Conservation (phyloP, 2,113 vertebrate genomes). For the Raphicerus campestris region DNA sequence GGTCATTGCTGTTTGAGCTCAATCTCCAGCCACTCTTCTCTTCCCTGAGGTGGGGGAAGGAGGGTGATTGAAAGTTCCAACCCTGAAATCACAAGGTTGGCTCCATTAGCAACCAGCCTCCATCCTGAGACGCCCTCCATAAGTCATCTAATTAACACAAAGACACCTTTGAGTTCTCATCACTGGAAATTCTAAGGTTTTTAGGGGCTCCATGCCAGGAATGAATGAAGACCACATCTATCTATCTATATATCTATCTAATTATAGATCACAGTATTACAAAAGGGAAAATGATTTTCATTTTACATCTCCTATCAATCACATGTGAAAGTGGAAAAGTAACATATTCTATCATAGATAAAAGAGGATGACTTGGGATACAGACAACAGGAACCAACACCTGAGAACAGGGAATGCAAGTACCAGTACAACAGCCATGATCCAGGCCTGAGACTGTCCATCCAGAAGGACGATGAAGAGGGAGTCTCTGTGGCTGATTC, state of each 20-base stretch:
- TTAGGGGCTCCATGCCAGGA: not conserved
- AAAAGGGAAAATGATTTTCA: not conserved
- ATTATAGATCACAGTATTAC: not conserved
- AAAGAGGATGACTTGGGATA: not conserved
- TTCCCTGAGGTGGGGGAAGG: not conserved
- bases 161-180: not conserved
- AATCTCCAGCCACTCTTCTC: not conserved
- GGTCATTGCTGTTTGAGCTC: not conserved
- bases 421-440: rapidly evolving
- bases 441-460: not conserved
- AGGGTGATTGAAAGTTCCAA: not conserved
- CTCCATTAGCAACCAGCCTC: not conserved
- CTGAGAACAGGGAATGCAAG: not conserved
- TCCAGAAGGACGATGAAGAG: not conserved
- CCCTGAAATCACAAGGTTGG: not conserved
- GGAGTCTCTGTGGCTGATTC: too few species aligned
- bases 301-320: not conserved
- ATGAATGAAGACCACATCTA: not conserved
- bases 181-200: not conserved
- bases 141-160: not conserved
- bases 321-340: not conserved
- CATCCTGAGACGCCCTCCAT: not conserved
- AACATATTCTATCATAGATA: not conserved
- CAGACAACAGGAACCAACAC: not conserved
- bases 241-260: not conserved